Evolutionary conservation across 2,888 invertebrate genomes (phyloP).

Genomic region (Ephialtes manifestator): DNA sequence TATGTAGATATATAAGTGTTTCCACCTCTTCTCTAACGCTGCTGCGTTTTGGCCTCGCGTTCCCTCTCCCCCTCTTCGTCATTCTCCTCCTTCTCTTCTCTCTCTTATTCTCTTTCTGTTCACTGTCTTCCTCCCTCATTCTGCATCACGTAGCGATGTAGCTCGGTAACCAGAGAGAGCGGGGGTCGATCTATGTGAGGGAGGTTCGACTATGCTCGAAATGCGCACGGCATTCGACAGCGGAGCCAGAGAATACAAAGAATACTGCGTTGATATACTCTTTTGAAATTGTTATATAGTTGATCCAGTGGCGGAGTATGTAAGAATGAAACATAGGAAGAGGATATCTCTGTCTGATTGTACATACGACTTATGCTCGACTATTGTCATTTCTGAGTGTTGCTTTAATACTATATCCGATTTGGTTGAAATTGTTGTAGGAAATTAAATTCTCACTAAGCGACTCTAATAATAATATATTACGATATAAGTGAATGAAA

Average conservation of each 20-base stretch:
- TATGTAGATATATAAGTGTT: background rate
- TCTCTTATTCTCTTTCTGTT: constrained; percentile 26
- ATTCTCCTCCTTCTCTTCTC: background rate
- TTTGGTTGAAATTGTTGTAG: too few relatives aligned
- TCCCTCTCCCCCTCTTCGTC: background rate
- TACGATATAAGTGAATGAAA: too few relatives aligned
- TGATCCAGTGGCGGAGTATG: background rate
- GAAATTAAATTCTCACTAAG: too few relatives aligned
- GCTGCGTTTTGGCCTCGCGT: constrained; percentile 6
- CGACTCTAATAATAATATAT: too few relatives aligned
- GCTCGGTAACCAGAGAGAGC: background rate
- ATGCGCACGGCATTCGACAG: constrained; percentile 17
- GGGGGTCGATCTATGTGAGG: background rate
- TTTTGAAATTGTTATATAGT: constrained; percentile 1
- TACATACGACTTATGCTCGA: background rate
- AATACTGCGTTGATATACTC: constrained; percentile 16
- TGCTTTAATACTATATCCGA: too few relatives aligned
- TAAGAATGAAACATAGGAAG: background rate
- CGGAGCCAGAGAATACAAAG: constrained; percentile 18
- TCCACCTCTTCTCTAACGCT: background rate
- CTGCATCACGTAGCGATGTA: too few relatives aligned
- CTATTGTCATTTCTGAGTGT: too few relatives aligned
- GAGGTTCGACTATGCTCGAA: constrained; percentile 5
- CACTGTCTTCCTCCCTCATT: constrained; percentile 8
- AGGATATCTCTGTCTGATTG: background rate